These are phyloP conservation scores for Trachelus troglodyta DNA, from an alignment of 2,888 invertebrate genomes.

Conservation along the genomic window DNA sequence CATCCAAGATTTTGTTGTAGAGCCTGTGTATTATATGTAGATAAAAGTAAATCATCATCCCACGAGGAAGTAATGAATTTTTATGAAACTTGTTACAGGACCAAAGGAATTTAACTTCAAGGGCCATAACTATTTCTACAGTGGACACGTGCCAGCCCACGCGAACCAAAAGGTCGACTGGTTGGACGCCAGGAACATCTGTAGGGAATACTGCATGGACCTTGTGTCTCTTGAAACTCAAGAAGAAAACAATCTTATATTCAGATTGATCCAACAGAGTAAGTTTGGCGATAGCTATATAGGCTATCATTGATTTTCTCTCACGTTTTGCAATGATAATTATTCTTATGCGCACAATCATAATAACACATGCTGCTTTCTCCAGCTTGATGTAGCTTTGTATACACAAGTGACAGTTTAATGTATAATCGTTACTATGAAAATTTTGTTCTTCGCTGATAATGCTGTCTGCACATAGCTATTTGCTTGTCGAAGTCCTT, in stretches of 20 bases:
- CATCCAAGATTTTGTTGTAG: not conserved
- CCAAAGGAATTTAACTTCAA: constrained; percentile 91
- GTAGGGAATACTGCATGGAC: constrained; percentile 95
- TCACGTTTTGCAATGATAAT: not conserved
- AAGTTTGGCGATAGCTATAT: constrained; percentile 53
- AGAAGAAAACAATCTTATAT: constrained; percentile 90
- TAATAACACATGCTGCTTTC: not conserved
- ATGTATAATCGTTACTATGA: not conserved
- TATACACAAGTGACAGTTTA: not conserved
- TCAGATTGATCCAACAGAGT: constrained; percentile 89
- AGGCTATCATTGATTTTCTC: not conserved
- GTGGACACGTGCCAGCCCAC: constrained; percentile 81
- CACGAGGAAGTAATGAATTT: constrained; percentile 15
- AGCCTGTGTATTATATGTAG: too few species aligned
- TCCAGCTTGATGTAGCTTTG: not conserved
- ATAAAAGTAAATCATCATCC: not conserved
- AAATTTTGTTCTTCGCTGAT: not conserved
- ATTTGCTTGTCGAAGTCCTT: not conserved
- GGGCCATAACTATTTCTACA: constrained; percentile 91
- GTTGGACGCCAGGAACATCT: constrained; percentile 90
- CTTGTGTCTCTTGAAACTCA: constrained; percentile 89
- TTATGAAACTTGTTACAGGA: constrained; percentile 70
- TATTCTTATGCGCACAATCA: not conserved
- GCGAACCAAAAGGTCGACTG: constrained; percentile 88
- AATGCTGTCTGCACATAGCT: not conserved